phyloP scores from a whole-genome alignment of 2,888 invertebrate genomes.

The Alloplasta piceator region DNA sequence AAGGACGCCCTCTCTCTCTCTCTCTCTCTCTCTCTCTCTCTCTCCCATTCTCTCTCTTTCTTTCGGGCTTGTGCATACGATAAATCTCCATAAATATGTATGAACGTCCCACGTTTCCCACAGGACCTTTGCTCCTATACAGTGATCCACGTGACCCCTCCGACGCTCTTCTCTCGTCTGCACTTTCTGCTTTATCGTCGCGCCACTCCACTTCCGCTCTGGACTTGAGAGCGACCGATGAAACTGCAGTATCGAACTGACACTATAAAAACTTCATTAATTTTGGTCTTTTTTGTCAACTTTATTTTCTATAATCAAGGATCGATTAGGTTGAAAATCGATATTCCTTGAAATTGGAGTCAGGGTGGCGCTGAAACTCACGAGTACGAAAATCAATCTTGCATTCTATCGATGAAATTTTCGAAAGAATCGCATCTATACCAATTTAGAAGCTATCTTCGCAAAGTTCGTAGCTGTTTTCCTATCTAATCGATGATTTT shows the following conservation, averaged over 20 bases:
- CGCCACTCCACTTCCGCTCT: constrained; percentile 13
- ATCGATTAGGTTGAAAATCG: constrained; percentile 15
- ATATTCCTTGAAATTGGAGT: constrained; percentile 24
- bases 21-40: background rate
- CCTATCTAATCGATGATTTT: too few species aligned
- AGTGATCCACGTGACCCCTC: constrained; percentile 35
- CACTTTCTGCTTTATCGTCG: constrained; percentile 15
- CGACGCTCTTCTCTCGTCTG: constrained; percentile 20
- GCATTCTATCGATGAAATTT: too few species aligned
- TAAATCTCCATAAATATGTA: constrained; percentile 78
- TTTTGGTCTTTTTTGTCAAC: constrained; percentile 11
- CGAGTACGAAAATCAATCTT: too few species aligned
- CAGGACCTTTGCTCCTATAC: constrained; percentile 65
- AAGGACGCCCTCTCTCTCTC: constrained; percentile 11
- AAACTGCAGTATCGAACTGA: constrained; percentile 24
- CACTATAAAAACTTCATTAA: constrained; percentile 9
- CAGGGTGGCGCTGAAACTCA: too few species aligned
- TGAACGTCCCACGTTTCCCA: constrained; percentile 72
- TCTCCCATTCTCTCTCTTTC: constrained; percentile 59
- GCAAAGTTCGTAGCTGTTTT: too few species aligned
- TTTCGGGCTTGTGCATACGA: constrained; percentile 73
- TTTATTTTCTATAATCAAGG: background rate
- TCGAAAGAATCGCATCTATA: too few species aligned
- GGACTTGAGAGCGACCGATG: background rate
- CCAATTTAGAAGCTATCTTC: too few species aligned